Evolutionary conservation across 2,113 vertebrate species (phyloP).

Genomic region (Coregonus clupeaformis): DNA sequence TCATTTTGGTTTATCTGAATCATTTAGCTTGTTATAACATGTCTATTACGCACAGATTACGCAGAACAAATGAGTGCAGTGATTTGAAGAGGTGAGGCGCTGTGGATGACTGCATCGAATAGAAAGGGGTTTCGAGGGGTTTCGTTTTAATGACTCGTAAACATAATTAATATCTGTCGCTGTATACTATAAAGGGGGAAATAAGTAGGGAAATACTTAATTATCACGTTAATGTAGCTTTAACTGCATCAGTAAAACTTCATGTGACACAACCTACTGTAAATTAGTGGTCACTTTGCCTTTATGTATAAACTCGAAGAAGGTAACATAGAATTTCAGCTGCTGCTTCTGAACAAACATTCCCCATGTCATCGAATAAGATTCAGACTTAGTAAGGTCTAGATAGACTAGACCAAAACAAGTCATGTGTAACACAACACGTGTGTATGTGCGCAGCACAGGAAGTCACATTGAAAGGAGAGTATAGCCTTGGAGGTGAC

Average conservation of each 20-base stretch:
- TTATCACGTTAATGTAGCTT: conserved; percentile 67
- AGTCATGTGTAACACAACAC: conserved; percentile 5
- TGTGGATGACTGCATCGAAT: conserved; percentile 57
- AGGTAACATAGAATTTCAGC: background rate
- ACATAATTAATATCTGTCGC: conserved; percentile 70
- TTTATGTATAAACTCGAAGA: background rate
- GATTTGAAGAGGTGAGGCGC: conserved; percentile 58
- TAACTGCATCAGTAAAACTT: conserved; percentile 71
- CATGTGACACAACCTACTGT: conserved; percentile 45
- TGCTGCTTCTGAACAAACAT: background rate
- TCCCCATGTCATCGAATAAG: background rate
- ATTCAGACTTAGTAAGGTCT: no score
- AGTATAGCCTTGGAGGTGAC: conserved; percentile 62
- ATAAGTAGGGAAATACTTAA: conserved; percentile 58
- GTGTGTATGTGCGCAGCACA: conserved; percentile 13
- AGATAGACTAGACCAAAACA: conserved; percentile 36
- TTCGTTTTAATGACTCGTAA: conserved; percentile 72
- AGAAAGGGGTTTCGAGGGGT: conserved; percentile 47
- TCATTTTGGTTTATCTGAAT: background rate
- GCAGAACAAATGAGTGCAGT: conserved; percentile 45
- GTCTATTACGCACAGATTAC: background rate
- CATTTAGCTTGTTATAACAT: background rate
- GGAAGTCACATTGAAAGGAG: conserved; percentile 31
- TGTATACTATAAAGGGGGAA: conserved; percentile 59
- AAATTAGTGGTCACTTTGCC: conserved; percentile 34